phyloP scores from a whole-genome alignment of 2,113 vertebrate genomes.

The Salvator merianae region DNA sequence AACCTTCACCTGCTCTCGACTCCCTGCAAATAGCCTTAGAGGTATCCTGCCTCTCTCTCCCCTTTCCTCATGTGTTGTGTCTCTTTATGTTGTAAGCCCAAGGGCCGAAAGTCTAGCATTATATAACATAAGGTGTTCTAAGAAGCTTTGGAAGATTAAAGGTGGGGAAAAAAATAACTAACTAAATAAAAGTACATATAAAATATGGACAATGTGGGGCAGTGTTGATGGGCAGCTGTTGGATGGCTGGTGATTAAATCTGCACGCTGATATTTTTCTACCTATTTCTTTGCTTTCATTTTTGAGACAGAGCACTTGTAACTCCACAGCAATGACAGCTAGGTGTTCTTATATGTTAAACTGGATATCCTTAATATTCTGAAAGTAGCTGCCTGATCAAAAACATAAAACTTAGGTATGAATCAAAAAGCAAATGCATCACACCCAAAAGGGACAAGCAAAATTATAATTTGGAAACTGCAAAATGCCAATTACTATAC shows the following conservation, averaged over 20 bases:
- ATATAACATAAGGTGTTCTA: no score
- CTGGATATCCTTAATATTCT: neutral
- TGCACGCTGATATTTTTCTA: neutral
- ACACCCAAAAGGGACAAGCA: neutral
- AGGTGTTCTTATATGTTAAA: neutral
- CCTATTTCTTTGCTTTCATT: neutral
- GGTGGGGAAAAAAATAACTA: no score
- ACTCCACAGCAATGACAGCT: neutral
- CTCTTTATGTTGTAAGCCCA: no score
- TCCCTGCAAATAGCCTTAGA: no score
- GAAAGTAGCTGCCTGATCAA: neutral
- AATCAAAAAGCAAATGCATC: neutral
- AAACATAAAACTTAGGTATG: neutral
- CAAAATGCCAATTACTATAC: neutral
- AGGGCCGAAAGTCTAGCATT: no score
- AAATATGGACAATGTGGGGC: neutral
- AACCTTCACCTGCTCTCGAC: no score
- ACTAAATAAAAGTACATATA: neutral
- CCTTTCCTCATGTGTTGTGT: no score
- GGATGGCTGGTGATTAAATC: neutral
- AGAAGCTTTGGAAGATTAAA: no score
- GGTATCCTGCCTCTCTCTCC: no score
- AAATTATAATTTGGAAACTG: neutral
- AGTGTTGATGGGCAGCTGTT: neutral
- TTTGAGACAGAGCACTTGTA: no score